A percentile compares a stretch with the other conserved stretches of the same genome.
Evolutionary conservation across 2,113 vertebrate genomes (phyloP).

Genomic region (Pseudolaguvia tuberculata): DNA sequence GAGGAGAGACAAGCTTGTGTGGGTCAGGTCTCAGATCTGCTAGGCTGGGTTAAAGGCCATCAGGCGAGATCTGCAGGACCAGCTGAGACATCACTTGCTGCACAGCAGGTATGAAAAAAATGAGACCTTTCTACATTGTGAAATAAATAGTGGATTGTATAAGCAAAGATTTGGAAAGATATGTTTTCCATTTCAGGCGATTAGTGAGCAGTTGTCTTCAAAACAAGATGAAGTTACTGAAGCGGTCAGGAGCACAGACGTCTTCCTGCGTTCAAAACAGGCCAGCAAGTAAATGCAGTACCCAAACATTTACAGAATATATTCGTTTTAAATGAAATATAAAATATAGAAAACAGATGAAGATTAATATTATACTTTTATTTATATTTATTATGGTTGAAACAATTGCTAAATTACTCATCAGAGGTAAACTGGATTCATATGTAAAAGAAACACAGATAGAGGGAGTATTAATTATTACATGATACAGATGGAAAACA

Average conservation of each 20-base stretch:
- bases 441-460: neutral
- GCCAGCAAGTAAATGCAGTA: constrained; percentile 82
- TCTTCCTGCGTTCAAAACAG: constrained; percentile 88
- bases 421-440: neutral
- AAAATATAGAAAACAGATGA: too few relatives aligned
- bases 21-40: constrained; percentile 85
- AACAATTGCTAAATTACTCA: too few relatives aligned
- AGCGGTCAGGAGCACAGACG: constrained; percentile 84
- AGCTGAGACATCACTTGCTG: constrained; percentile 80
- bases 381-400: too few relatives aligned
- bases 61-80: constrained; percentile 67
- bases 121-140: neutral
- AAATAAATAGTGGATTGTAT: neutral
- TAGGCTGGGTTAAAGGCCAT: constrained; percentile 81
- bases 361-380: too few relatives aligned
- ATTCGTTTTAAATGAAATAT: too few relatives aligned
- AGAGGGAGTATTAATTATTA: neutral
- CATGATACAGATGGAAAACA: neutral
- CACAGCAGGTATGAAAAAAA: constrained; percentile 79
- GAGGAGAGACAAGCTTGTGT: constrained; percentile 89
- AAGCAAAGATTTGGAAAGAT: neutral
- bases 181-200: constrained; percentile 63
- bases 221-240: constrained; percentile 88
- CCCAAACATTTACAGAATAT: neutral
- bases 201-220: constrained; percentile 79